A percentile compares a stretch with the other conserved stretches of the same genome.
phyloP scores from a whole-genome alignment of 2,888 invertebrate genomes.

The Dryadula phaetusa region DNA sequence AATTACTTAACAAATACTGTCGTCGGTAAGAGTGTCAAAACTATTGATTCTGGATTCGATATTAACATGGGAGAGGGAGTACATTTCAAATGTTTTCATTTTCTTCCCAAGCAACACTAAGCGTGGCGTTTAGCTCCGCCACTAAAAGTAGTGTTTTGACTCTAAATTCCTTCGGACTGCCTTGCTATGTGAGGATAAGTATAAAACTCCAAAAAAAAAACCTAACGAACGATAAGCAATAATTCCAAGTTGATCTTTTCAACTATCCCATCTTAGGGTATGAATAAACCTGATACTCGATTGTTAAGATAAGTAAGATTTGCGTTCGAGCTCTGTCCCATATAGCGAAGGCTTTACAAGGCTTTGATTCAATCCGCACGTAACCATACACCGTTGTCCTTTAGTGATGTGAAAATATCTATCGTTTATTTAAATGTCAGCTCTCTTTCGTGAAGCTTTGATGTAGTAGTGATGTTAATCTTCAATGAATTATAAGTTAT shows the following conservation, averaged over 20 bases:
- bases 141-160: too few species aligned
- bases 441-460: not conserved
- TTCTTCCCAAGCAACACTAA: too few species aligned
- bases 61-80: too few species aligned
- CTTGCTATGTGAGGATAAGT: too few species aligned
- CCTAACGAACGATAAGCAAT: constrained; percentile 2
- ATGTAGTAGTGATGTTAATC: not conserved
- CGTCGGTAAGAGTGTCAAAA: too few species aligned
- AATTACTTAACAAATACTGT: too few species aligned
- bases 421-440: constrained; percentile 50
- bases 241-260: not conserved
- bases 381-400: constrained; percentile 68
- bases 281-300: constrained; percentile 46
- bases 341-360: constrained; percentile 67
- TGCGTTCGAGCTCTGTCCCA: constrained; percentile 46
- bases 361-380: constrained; percentile 71
- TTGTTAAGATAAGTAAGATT: constrained; percentile 43
- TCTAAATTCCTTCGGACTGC: too few species aligned
- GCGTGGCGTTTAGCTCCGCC: too few species aligned
- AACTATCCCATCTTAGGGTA: constrained; percentile 23
- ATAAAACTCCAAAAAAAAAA: too few species aligned
- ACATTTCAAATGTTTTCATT: too few species aligned
- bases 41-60: too few species aligned
- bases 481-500: not conserved
- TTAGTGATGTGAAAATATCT: constrained; percentile 33